phyloP scores from a whole-genome alignment of 1,140 invertebrate species.

The Ostrea edulis region DNA sequence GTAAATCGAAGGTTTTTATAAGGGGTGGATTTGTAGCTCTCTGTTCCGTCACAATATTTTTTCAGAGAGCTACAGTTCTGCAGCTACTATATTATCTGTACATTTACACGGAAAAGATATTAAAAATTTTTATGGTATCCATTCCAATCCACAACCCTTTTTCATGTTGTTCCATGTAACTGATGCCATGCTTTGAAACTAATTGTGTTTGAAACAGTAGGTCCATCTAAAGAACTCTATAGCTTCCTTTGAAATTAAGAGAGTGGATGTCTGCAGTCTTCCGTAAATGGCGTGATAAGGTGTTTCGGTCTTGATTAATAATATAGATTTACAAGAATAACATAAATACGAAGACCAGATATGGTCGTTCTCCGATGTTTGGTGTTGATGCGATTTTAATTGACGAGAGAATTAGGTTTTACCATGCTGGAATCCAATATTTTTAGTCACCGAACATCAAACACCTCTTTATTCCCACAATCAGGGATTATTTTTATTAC shows the following conservation, averaged over 20 bases:
- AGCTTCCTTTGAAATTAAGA: conserved; percentile 16
- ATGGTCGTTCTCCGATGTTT: not conserved
- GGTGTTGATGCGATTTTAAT: conserved; percentile 34
- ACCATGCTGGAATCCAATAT: conserved; percentile 7
- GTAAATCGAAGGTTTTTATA: too few relatives aligned
- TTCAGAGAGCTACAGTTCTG: too few relatives aligned
- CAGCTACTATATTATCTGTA: too few relatives aligned
- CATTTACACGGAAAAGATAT: not conserved
- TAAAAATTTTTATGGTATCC: not conserved
- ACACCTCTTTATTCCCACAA: not conserved
- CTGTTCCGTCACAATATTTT: too few relatives aligned
- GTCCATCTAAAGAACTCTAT: not conserved
- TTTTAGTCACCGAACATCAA: not conserved
- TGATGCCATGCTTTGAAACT: not conserved
- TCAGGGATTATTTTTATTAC: not conserved
- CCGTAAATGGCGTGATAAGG: not conserved
- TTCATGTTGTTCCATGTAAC: not conserved
- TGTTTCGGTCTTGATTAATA: not conserved
- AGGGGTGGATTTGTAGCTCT: too few relatives aligned
- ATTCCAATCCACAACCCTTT: not conserved
- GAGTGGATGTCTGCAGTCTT: not conserved
- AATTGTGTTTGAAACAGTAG: not conserved
- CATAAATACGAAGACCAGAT: not conserved
- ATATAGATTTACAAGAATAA: conserved; percentile 22
- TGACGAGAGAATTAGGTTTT: conserved; percentile 2